Evolutionary conservation across 2,113 vertebrate genomes (phyloP).

Genomic region (Prochilodus magdalenae): DNA sequence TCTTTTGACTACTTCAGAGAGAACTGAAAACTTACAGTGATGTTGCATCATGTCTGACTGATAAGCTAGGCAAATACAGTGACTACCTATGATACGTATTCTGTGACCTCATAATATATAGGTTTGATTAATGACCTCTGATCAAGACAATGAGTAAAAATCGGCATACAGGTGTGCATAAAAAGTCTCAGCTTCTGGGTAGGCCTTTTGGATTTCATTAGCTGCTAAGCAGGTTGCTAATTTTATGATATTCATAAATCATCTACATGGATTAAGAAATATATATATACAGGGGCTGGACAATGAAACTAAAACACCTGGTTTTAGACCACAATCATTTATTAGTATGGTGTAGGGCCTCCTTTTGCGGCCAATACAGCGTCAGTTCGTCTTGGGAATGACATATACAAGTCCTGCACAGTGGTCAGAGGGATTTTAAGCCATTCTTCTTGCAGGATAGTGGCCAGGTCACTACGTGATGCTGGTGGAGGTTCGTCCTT

Average conservation of each 20-base stretch:
- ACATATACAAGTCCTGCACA: too few relatives aligned
- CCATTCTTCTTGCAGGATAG: too few relatives aligned
- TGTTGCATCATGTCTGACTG: slow-evolving; percentile 50
- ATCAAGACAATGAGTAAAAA: background rate
- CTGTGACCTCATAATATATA: background rate
- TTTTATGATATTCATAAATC: background rate
- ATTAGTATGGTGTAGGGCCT: too few relatives aligned
- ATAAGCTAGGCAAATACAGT: slow-evolving; percentile 39
- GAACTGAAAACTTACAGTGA: slow-evolving; percentile 48
- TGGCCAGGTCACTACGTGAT: too few relatives aligned
- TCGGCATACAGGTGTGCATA: background rate
- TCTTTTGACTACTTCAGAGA: slow-evolving; percentile 43
- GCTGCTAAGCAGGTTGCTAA: background rate
- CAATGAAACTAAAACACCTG: too few relatives aligned
- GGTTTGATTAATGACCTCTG: background rate
- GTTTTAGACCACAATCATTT: too few relatives aligned
- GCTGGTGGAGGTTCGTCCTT: too few relatives aligned
- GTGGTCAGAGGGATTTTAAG: too few relatives aligned
- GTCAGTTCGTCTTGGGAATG: too few relatives aligned
- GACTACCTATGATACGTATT: background rate
- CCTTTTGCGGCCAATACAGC: too few relatives aligned
- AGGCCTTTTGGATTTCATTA: background rate
- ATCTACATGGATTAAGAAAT: background rate
- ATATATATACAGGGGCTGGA: too few relatives aligned
- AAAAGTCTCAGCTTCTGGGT: background rate